phyloP scores from a whole-genome alignment of 2,113 vertebrate species.

The Heterotis niloticus region DNA sequence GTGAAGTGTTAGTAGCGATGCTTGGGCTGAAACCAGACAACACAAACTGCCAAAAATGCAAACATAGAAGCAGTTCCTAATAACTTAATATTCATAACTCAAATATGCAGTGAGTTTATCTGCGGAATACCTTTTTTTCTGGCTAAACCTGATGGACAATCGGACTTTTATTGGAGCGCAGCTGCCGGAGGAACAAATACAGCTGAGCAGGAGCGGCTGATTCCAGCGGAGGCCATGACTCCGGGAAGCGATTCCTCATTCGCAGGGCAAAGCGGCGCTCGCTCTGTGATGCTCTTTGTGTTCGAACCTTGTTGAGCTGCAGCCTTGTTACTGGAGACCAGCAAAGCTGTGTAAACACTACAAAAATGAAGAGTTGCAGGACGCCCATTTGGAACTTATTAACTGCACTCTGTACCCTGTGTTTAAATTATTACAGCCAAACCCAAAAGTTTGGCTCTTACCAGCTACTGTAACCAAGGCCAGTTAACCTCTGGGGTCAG shows the following conservation, averaged over 20 bases:
- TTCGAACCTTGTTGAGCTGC: constrained; percentile 35
- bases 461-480: constrained; percentile 35
- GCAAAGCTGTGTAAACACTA: constrained; percentile 54
- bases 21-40: background rate
- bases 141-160: background rate
- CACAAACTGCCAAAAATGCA: background rate
- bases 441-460: constrained; percentile 41
- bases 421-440: constrained; percentile 52
- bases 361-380: constrained; percentile 50
- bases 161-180: background rate
- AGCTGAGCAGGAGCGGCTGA: background rate
- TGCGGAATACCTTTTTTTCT: background rate
- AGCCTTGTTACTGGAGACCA: constrained; percentile 42
- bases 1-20: no score
- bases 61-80: background rate
- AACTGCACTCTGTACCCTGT: constrained; percentile 41
- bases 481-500: constrained; percentile 45
- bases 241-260: constrained; percentile 20
- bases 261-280: constrained; percentile 24
- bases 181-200: background rate
- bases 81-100: background rate
- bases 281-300: constrained; percentile 30
- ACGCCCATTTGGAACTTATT: constrained; percentile 53
- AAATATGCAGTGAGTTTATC: background rate
- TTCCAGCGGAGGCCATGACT: background rate